Percentiles rank a stretch among this genome's conserved stretches.
phyloP scores from a whole-genome alignment of 2,797 vertebrate species.

The Scolopax rusticola region DNA sequence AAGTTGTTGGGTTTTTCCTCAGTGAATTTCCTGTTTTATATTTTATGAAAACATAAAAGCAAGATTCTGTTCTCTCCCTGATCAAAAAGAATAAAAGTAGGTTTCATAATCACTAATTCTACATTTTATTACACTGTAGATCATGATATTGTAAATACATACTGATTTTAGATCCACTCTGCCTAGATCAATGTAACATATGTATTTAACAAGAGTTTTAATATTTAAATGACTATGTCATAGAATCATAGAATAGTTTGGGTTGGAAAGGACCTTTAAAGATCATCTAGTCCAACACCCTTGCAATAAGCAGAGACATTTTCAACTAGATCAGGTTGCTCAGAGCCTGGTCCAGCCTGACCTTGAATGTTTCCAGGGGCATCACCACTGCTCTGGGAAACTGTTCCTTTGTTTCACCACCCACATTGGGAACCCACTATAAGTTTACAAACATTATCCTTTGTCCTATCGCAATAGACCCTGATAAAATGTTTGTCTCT shows the following conservation, averaged over 20 bases:
- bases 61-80: background rate
- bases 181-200: background rate
- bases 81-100: background rate
- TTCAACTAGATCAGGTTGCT: background rate
- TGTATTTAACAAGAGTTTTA: background rate
- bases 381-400: background rate
- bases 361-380: background rate
- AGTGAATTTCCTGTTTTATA: constrained; percentile 53
- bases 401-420: background rate
- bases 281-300: background rate
- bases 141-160: background rate
- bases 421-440: background rate
- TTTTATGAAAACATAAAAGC: background rate
- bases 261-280: background rate
- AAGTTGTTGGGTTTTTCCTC: background rate
- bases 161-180: constrained; percentile 13
- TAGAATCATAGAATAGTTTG: background rate
- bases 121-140: constrained; percentile 3
- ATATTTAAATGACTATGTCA: background rate
- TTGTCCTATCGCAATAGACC: background rate
- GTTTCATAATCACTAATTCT: constrained; percentile 19
- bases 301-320: too few relatives aligned
- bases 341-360: background rate
- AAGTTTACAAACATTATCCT: background rate
- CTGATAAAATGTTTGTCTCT: background rate